Base-by-base conservation (phyloP, 2,797 vertebrate genomes). In the Gastrophryne carolinensis region DNA sequence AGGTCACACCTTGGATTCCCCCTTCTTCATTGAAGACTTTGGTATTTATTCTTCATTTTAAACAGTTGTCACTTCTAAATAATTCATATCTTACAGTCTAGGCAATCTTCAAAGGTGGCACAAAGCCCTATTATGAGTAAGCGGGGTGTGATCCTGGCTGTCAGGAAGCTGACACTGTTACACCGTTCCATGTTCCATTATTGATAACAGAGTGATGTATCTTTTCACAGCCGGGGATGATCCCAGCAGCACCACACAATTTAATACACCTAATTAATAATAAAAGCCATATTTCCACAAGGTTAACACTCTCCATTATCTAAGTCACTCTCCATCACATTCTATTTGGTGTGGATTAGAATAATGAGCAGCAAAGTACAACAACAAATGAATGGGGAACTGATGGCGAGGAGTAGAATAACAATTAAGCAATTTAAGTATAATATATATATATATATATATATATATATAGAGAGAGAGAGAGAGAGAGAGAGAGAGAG, bases 141-240 rank as follows among this genome's bases (percentile, higher is more conserved):
- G 32, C 11, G 44, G 60, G 39, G 23, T 37, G 63, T 21, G 21
- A 61, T 11, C 12, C 15, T 32, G 21, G 32, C 29, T 70, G 58
- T 26, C 56, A 71, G 74, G 74, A 71, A 77, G 23, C 66, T 64
- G 58, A 34, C 49, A 58, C 50, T 35, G 74, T 19, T 70, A 35
- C 23, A 52, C 10, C 21, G 29, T 10, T 58, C 72, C 71, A 72
- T 72, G 71, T 72, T 78, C 50, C 35, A 72, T 72, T 72, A 78
- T 72, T 72, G 75, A 78, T 72, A 44, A 29, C 9, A 13, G 21
- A 47, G 50, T 64, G 56, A n/a, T 56, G 74, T 72, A 23, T 72
- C 24, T 29, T 29, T 29, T 24, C 66, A 17, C 58, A 54, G 44
- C 66, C 56, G 58, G 58, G 34, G 50, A 15, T 21, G 19, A 52